A percentile compares a stretch with the other conserved stretches of the same genome.
phyloP scores from a whole-genome alignment of 2,888 invertebrate species.

The Lamellibrachia columna region DNA sequence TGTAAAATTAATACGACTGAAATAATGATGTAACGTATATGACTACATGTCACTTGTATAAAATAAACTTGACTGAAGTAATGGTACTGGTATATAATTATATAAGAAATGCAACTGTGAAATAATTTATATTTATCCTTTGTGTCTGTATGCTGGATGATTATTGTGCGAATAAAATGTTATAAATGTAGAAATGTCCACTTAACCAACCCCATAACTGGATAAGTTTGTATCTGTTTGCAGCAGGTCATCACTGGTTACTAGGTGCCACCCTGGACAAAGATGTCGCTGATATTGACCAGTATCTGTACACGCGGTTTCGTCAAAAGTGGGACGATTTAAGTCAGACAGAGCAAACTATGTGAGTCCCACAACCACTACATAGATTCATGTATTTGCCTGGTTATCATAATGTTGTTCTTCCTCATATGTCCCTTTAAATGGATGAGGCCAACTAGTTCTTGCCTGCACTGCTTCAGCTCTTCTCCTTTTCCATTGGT shows the following conservation, averaged over 20 bases:
- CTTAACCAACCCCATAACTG: not conserved
- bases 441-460: too few species aligned
- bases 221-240: constrained; percentile 41
- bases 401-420: not conserved
- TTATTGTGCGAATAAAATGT: not conserved
- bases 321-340: constrained; percentile 71
- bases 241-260: constrained; percentile 76
- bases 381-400: not conserved
- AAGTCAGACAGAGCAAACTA: constrained; percentile 19
- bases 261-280: constrained; percentile 74
- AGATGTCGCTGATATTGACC: constrained; percentile 77
- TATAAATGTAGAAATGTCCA: not conserved
- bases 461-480: too few species aligned
- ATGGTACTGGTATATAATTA: not conserved
- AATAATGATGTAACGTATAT: not conserved
- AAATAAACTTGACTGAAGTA: constrained; percentile 8
- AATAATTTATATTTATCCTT: not conserved
- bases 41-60: not conserved
- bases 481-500: too few species aligned
- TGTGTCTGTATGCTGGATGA: not conserved
- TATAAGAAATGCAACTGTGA: not conserved
- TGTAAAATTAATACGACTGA: not conserved
- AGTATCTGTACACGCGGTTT: constrained; percentile 74
- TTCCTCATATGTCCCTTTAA: too few species aligned
- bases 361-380: not conserved